phyloP scores from a whole-genome alignment of 2,113 vertebrate species.

The Grammomys dolichurus region DNA sequence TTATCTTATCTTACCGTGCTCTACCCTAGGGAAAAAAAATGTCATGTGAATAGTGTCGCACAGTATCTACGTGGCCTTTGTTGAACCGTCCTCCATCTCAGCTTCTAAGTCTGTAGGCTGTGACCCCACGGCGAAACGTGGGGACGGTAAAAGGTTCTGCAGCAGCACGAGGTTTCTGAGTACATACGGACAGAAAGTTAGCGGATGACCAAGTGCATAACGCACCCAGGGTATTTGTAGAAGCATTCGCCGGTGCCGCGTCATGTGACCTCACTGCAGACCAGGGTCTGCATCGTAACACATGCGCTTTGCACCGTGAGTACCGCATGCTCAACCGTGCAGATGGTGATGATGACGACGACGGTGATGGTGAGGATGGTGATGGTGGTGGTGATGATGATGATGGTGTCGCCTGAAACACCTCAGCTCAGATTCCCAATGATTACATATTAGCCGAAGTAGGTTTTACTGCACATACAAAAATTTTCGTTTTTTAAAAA shows the following conservation, averaged over 20 bases:
- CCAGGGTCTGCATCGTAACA: neutral
- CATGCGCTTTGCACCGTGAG: neutral
- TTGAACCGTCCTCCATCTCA: neutral
- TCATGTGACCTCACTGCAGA: neutral
- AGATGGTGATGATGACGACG: neutral
- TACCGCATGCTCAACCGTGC: no score
- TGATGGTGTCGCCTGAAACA: neutral
- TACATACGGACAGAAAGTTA: neutral
- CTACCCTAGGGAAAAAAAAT: conserved; percentile 8
- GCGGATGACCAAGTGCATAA: neutral
- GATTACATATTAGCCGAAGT: neutral
- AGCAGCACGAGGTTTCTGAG: neutral
- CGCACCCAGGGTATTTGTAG: neutral
- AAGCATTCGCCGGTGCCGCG: neutral
- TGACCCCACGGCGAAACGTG: neutral
- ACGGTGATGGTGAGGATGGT: neutral
- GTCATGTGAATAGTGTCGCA: neutral
- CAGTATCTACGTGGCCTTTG: neutral
- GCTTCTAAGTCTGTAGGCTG: neutral
- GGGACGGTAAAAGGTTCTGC: neutral
- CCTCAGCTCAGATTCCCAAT: neutral
- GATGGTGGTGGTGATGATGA: neutral
- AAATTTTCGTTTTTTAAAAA: neutral
- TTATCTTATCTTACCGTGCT: neutral
- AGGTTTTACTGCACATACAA: neutral